Evolutionary conservation across 2,888 invertebrate genomes (phyloP).

Genomic region (Liposcelis brunnea): DNA sequence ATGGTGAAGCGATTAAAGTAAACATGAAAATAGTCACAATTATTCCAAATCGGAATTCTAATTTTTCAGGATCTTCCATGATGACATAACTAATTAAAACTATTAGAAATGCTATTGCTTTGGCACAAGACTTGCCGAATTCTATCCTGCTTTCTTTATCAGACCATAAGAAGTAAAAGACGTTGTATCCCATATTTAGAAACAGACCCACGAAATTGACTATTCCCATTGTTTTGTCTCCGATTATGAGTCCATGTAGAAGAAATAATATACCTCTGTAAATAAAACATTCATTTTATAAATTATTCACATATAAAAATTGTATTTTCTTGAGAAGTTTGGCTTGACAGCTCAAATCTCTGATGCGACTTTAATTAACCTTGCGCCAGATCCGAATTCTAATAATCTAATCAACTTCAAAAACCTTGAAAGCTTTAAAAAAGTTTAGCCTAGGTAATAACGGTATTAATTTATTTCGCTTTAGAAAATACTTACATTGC

Average conservation of each 20-base stretch:
- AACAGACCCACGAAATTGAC: slow-evolving; percentile 59
- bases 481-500: slow-evolving; percentile 64
- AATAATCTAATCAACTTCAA: too few species aligned
- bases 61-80: slow-evolving; percentile 41
- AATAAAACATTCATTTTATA: too few species aligned
- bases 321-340: too few species aligned
- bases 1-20: slow-evolving; percentile 47
- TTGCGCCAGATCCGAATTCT: too few species aligned
- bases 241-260: slow-evolving; percentile 53
- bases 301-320: too few species aligned
- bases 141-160: too few species aligned
- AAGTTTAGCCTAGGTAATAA: too few species aligned
- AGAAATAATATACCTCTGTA: slow-evolving; percentile 55
- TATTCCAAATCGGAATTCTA: slow-evolving; percentile 53
- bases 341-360: too few species aligned
- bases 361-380: too few species aligned
- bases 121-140: slow-evolving; percentile 9
- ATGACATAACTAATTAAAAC: slow-evolving; percentile 44
- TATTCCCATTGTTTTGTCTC: slow-evolving; percentile 56
- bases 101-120: slow-evolving; percentile 37
- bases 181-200: slow-evolving; percentile 47
- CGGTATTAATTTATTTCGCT: too few species aligned
- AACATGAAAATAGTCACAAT: slow-evolving; percentile 51
- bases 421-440: too few species aligned
- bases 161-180: slow-evolving; percentile 38